Conservation (phyloP, 2,113 vertebrate species). For the Rhadina sibilatrix region DNA sequence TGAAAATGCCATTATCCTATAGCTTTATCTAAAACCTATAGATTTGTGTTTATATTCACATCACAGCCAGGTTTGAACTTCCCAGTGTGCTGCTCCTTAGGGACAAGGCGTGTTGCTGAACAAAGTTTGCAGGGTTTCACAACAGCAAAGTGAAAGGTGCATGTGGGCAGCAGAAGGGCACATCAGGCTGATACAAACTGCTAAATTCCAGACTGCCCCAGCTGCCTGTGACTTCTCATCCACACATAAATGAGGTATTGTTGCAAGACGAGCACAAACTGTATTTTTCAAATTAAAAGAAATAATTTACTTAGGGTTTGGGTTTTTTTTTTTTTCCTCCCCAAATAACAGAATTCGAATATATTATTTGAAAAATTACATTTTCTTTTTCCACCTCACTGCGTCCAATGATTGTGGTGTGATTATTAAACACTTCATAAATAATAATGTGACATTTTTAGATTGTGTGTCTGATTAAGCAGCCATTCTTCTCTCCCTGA, state of each 20-base stretch:
- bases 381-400: constrained; percentile 48
- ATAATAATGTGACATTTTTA: constrained; percentile 70
- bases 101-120: background rate
- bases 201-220: background rate
- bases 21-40: background rate
- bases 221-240: background rate
- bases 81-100: background rate
- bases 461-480: constrained; percentile 53
- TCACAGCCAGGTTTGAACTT: background rate
- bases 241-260: background rate
- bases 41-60: background rate
- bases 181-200: background rate
- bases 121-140: background rate
- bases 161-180: background rate
- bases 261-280: background rate
- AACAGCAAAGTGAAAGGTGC: background rate
- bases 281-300: constrained; percentile 19
- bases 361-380: constrained; percentile 30
- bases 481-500: constrained; percentile 42
- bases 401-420: constrained; percentile 33
- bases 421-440: constrained; percentile 72
- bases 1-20: background rate
- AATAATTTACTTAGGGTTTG: background rate
- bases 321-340: background rate
- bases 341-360: constrained; percentile 25